Evolutionary conservation across 2,888 invertebrate genomes (phyloP), one percentile per base, ranked within the genome.

Genomic region (Eristalis arbustorum): DNA sequence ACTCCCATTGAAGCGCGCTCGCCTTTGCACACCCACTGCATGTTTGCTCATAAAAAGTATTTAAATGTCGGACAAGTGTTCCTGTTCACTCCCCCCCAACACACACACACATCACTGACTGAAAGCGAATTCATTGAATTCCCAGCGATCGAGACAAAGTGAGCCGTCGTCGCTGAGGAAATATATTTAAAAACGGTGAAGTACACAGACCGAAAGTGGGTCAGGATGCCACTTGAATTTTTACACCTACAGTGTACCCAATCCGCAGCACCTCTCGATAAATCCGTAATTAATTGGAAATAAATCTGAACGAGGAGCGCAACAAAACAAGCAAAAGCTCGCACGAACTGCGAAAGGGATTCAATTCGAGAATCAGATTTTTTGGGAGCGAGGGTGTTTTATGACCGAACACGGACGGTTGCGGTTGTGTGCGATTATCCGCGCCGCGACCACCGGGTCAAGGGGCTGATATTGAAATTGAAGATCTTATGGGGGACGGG

Each of bases 271-370:
- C n/a, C 57, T 64, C 62, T 76, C 71, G 71, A 77, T 82, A 63
- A 72, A 64, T 73, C 78, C 68, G 68, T 79, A 66, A 74, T 74
- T 84, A 79, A 84, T 84, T 79, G 69, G 69, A 74, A 79, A 73
- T 73, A 73, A 73, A 73, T 69, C 18, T 49, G 18, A 49, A 49
- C 49, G 18, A 42, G 49, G 18, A 6, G 18, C 8, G 49, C 49
- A 49, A n/a, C 49, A 37, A 37, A 37, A 11, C 5, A 5, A 5
- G 59, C 42, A 66, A 76, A 72, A 49, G 59, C 61, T 28, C 42
- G 23, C 18, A 31, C 10, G 1, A 62, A 5, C 8, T 34, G 23
- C 37, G 22, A 11, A 59, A 1, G 11, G 22, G 59, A 11, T 49
- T 28, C 1, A 10, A 23, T 59, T 11, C n/a, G 18, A 22, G n/a